Evolutionary conservation across 2,797 vertebrate genomes (phyloP).

Genomic region (Sebastes wilsoni): DNA sequence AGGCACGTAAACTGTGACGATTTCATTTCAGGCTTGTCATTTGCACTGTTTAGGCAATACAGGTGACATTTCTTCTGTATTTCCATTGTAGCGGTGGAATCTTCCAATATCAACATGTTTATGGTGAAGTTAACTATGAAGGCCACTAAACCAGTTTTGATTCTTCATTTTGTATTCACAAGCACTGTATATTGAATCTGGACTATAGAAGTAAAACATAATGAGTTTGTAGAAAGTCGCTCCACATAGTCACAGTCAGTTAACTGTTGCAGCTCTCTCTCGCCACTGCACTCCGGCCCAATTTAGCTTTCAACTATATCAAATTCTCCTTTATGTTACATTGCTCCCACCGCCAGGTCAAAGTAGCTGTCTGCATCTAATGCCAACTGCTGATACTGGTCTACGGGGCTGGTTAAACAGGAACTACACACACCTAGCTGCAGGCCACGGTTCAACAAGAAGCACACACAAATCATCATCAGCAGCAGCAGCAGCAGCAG

Average conservation of each 20-base stretch:
- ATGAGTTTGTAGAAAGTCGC: not conserved
- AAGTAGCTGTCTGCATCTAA: conserved; percentile 36
- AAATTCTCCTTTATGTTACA: conserved; percentile 40
- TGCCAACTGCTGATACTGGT: conserved; percentile 47
- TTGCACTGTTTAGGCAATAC: conserved; percentile 51
- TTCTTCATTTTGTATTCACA: not conserved
- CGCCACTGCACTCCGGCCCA: conserved; percentile 9
- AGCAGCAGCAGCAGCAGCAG: not conserved
- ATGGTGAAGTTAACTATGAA: not conserved
- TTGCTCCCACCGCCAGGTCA: conserved; percentile 42
- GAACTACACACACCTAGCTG: conserved; percentile 48
- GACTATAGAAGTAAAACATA: not conserved
- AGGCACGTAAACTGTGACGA: not conserved
- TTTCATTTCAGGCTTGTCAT: conserved; percentile 5
- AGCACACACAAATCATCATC: conserved; percentile 17
- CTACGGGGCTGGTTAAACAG: conserved; percentile 53
- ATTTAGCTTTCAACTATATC: conserved; percentile 36
- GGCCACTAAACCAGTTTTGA: conserved; percentile 34
- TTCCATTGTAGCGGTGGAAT: conserved; percentile 12
- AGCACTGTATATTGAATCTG: not conserved
- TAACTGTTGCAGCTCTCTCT: not conserved
- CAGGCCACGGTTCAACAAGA: conserved; percentile 46
- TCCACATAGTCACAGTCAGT: not conserved
- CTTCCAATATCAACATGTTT: conserved; percentile 16
- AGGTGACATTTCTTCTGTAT: not conserved